Percentiles rank a stretch among this genome's conserved stretches.
Evolutionary conservation across 2,113 vertebrate genomes (phyloP).

Genomic region (Embiotoca jacksoni): DNA sequence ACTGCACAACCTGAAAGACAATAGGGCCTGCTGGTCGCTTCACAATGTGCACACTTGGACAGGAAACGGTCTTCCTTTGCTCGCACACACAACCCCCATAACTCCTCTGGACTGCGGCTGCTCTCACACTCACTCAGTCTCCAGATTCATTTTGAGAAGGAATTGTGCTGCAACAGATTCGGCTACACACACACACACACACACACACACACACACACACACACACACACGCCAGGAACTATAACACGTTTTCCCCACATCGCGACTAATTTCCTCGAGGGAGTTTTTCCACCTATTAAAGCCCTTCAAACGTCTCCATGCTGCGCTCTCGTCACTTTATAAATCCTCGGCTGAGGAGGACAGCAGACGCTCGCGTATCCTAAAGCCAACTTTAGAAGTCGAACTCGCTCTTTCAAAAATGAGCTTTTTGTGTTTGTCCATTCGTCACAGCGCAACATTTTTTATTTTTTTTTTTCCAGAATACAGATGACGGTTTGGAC

Average conservation of each 20-base stretch:
- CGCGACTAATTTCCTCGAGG: slow-evolving; percentile 47
- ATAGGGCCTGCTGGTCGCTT: slow-evolving; percentile 68
- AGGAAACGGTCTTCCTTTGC: slow-evolving; percentile 67
- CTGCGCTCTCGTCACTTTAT: slow-evolving; percentile 55
- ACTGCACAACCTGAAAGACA: slow-evolving; percentile 65
- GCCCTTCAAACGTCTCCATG: slow-evolving; percentile 26
- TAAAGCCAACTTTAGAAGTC: slow-evolving; percentile 29
- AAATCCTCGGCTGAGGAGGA: slow-evolving; percentile 64
- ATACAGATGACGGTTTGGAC: slow-evolving; percentile 34
- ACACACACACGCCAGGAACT: slow-evolving; percentile 27
- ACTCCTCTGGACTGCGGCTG: slow-evolving; percentile 19
- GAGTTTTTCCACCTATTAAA: slow-evolving; percentile 40
- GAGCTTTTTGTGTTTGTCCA: slow-evolving; percentile 27
- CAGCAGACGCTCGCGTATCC: slow-evolving; percentile 51
- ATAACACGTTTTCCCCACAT: slow-evolving; percentile 30
- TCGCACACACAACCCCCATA: slow-evolving; percentile 39
- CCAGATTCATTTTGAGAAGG: slow-evolving; percentile 16
- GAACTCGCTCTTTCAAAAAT: slow-evolving; percentile 25
- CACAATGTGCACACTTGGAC: slow-evolving; percentile 69
- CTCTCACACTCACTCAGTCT: slow-evolving; percentile 67
- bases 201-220: too few species aligned
- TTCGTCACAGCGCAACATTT: slow-evolving; percentile 16
- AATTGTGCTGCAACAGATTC: slow-evolving; percentile 22
- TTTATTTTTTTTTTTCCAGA: slow-evolving; percentile 29
- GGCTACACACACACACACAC: neutral